These are phyloP conservation scores for Manis crassicaudata DNA, from an alignment of 2,797 vertebrate species.

Conservation along the genomic window DNA sequence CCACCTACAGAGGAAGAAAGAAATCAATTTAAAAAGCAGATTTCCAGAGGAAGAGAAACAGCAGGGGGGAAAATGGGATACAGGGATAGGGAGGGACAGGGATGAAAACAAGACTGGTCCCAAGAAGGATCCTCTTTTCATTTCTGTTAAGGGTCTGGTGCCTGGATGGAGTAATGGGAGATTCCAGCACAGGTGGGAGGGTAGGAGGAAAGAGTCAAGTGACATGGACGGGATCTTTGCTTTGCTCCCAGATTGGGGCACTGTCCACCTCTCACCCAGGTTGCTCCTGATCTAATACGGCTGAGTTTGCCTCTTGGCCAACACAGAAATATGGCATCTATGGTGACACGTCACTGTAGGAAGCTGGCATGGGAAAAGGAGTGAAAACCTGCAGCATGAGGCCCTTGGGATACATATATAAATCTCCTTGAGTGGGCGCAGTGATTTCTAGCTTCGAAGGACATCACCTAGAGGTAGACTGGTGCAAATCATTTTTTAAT, in stretches of 20 bases:
- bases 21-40: background rate
- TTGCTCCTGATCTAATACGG: background rate
- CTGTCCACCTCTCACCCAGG: background rate
- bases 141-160: background rate
- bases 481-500: background rate
- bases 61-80: fast-evolving
- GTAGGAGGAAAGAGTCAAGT: background rate
- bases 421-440: background rate
- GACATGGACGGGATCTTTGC: too few species aligned
- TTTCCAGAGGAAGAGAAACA: background rate
- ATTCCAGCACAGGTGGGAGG: background rate
- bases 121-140: background rate
- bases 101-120: background rate
- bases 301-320: background rate
- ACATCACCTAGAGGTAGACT: background rate
- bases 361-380: background rate
- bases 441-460: background rate
- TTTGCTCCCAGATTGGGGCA: fast-evolving
- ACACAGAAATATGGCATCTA: fast-evolving
- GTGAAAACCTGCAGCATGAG: background rate
- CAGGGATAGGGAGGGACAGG: background rate
- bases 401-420: background rate
- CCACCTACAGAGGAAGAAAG: background rate
- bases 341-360: background rate
- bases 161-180: background rate